phyloP scores from a whole-genome alignment of 2,797 vertebrate genomes.

The Pangasius sanitwongsei region DNA sequence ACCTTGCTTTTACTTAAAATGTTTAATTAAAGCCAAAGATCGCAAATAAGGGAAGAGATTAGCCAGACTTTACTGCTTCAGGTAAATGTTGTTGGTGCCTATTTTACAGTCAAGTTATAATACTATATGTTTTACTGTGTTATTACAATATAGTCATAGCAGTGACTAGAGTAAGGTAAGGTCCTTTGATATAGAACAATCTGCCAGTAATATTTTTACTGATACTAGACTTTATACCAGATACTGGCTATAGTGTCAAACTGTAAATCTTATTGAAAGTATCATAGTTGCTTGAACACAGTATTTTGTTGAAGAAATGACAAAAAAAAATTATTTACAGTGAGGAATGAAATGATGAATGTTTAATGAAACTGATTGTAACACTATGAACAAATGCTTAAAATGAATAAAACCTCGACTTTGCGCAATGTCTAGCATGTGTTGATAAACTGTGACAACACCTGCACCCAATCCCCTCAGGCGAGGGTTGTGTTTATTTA shows the following conservation, averaged over 20 bases:
- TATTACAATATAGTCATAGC: background rate
- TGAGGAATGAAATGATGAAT: background rate
- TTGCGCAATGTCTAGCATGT: background rate
- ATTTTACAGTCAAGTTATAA: background rate
- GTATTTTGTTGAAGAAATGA: background rate
- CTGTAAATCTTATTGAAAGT: background rate
- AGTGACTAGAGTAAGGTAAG: background rate
- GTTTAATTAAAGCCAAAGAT: background rate
- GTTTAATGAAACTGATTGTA: background rate
- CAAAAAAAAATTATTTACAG: background rate
- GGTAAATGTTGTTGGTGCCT: background rate
- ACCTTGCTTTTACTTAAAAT: background rate
- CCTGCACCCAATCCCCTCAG: constrained; percentile 4
- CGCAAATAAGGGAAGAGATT: background rate
- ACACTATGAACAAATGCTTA: too few species aligned
- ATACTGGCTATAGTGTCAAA: background rate
- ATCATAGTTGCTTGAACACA: background rate
- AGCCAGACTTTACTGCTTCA: background rate
- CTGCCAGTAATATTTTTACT: background rate
- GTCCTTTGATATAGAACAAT: background rate
- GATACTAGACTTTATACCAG: background rate
- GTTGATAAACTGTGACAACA: background rate
- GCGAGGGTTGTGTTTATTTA: background rate
- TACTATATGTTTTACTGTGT: background rate
- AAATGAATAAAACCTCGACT: background rate